Evolutionary conservation across 2,113 vertebrate genomes (phyloP).

Genomic region (Tinamus guttatus): DNA sequence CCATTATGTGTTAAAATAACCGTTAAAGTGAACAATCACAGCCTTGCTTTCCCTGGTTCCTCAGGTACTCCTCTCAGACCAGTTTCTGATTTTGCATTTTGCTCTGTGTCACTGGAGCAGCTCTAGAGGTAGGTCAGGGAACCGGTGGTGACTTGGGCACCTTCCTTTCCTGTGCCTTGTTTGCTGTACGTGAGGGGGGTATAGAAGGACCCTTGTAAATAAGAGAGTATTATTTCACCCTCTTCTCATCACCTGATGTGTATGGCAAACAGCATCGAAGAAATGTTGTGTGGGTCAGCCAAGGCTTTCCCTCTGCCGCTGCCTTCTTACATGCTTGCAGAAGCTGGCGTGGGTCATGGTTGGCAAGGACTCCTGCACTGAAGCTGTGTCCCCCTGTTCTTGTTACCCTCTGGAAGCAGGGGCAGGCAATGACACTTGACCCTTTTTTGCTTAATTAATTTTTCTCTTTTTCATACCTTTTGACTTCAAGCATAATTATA

Average conservation of each 20-base stretch:
- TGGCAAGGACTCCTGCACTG: background rate
- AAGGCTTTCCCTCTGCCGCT: background rate
- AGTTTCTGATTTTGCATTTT: slow-evolving; percentile 33
- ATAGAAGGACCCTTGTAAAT: background rate
- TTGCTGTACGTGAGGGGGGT: background rate
- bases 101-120: background rate
- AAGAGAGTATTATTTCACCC: background rate
- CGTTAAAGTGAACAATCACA: slow-evolving; percentile 15
- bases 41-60: slow-evolving; percentile 36
- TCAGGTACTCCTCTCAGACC: slow-evolving; percentile 30
- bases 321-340: background rate
- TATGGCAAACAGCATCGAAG: background rate
- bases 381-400: background rate
- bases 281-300: background rate
- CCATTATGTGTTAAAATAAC: slow-evolving; percentile 72
- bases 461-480: background rate
- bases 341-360: accelerated
- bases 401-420: background rate
- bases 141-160: background rate
- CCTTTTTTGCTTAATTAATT: background rate
- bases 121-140: background rate
- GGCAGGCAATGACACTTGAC: background rate
- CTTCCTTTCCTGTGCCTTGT: background rate
- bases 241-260: background rate
- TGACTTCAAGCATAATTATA: background rate